phyloP scores from a whole-genome alignment of 2,888 invertebrate genomes.

The Plebejus melissa region DNA sequence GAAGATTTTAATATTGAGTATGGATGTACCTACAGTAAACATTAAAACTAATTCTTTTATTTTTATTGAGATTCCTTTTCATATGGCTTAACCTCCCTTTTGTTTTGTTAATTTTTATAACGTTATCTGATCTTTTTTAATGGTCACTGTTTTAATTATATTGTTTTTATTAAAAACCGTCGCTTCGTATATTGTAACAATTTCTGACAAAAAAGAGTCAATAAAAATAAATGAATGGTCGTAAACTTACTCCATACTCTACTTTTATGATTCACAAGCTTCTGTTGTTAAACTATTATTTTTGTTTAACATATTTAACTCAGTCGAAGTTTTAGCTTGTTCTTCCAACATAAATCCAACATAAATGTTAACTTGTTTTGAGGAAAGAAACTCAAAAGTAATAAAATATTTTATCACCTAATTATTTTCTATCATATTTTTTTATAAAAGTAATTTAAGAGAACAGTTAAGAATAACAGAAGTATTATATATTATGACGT shows the following conservation, averaged over 20 bases:
- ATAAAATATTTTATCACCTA: background rate
- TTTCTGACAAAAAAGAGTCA: background rate
- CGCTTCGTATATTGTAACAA: slow-evolving; percentile 7
- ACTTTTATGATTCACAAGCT: slow-evolving; percentile 1
- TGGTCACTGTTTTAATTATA: background rate
- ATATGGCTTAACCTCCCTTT: background rate
- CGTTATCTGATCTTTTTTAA: background rate
- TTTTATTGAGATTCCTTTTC: background rate
- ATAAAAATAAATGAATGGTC: slow-evolving; percentile 9
- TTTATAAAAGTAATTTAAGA: background rate
- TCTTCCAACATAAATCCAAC: background rate
- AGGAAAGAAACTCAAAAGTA: background rate
- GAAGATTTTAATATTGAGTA: background rate
- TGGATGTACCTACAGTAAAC: background rate
- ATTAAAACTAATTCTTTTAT: background rate
- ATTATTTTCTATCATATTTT: background rate
- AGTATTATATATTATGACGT: too few species aligned
- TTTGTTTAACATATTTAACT: background rate
- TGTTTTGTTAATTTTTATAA: background rate
- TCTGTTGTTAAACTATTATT: background rate
- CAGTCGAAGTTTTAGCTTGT: background rate
- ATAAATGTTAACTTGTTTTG: background rate
- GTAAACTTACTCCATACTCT: slow-evolving; percentile 7
- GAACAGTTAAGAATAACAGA: background rate
- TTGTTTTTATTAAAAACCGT: background rate